phyloP scores from a whole-genome alignment of 2,797 vertebrate species.

The Spinus olivaceus region DNA sequence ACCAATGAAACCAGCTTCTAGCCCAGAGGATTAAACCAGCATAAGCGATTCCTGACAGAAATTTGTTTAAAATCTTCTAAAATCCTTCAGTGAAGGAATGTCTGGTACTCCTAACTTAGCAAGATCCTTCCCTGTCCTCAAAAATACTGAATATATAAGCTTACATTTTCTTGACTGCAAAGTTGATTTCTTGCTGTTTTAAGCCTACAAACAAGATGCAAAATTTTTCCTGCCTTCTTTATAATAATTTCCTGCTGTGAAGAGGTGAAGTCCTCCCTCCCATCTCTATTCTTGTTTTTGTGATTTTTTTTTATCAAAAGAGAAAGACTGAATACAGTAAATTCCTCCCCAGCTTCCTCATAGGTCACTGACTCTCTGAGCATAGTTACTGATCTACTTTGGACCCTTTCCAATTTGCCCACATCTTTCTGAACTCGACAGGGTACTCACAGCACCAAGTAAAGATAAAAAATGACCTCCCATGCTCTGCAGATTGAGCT shows the following conservation, averaged over 20 bases:
- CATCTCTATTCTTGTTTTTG: neutral
- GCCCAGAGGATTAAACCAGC: neutral
- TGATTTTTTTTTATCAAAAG: neutral
- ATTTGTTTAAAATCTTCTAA: neutral
- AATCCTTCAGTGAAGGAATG: neutral
- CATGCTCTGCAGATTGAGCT: neutral
- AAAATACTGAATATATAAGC: neutral
- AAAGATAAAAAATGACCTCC: neutral
- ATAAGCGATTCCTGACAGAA: neutral
- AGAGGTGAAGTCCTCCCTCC: neutral
- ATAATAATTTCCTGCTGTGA: neutral
- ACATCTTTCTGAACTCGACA: neutral
- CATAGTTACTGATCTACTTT: neutral
- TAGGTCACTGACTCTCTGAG: conserved; percentile 1
- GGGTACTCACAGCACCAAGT: neutral
- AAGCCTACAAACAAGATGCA: neutral
- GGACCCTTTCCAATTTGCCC: neutral
- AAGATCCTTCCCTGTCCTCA: neutral
- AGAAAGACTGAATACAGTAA: neutral
- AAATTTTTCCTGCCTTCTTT: neutral
- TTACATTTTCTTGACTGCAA: neutral
- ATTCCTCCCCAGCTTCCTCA: conserved; percentile 25
- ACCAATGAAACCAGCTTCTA: neutral
- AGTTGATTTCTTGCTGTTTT: neutral
- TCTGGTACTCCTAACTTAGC: neutral